Base-by-base conservation (phyloP, 1,140 invertebrate species). In the Hesperophylax magnus region DNA sequence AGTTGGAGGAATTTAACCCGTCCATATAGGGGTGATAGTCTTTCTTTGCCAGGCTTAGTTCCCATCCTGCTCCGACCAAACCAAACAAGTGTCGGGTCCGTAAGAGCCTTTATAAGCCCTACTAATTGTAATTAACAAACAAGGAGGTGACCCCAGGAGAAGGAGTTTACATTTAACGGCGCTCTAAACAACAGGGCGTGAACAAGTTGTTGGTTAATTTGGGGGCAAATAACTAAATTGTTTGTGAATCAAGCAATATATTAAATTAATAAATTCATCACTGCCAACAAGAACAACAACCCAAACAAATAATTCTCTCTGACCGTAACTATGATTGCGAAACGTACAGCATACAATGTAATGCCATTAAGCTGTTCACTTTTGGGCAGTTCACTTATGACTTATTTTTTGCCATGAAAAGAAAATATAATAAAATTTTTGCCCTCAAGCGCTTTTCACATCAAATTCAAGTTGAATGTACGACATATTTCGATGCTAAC, bases 41-140 rank as follows among this genome's bases (percentile, higher is more conserved):
- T 71, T 71, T 52, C 67, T 52, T 52, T 18, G 39, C 24, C n/a
- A 65, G 63, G 63, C 63, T 65, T 65, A 31, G 27, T 17, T 65
- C 63, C 22, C 17, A n/a, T 27, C 6, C 63, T 17, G 63, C 27
- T 22, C 67, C 2, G 22, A 53, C 65, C 39, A 72, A 79, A 69
- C 77, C 77, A 79, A 79, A 79, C 67, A 71, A 79, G 77, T 71
- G 77, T 71, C 63, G 52, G 52, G 27, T 39, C 52, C 77, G 34
- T 47, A 17, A 58, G 72, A 58, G 39, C 63, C 67, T 69, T 20
- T 17, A 27, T 79, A 79, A 72, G 65, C 65, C 34, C 24, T 47
- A 27, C 52, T 79, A 79, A 79, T 79, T 79, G 77, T 79, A 79
- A 79, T 79, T 65, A 72, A 39, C 63, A 65, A 79, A 60, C 52